Conservation (phyloP, 1,140 invertebrate genomes). For the Drosophila leontia region DNA sequence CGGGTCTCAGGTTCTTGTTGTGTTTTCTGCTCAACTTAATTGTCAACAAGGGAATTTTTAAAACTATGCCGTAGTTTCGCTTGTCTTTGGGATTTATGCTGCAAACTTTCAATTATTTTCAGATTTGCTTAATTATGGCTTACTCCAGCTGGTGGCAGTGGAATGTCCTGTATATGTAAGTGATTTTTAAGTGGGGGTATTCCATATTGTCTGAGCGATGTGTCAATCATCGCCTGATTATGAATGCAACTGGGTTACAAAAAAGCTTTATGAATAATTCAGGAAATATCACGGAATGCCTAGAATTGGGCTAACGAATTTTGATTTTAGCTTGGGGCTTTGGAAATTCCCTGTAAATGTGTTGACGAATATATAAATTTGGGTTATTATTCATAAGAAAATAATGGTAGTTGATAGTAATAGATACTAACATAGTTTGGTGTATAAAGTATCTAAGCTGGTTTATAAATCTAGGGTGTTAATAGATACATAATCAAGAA, state of each 20-base stretch:
- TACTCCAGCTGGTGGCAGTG: not conserved
- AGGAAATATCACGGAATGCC: conserved; percentile 9
- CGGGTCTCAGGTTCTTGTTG: conserved; percentile 30
- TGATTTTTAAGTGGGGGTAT: conserved; percentile 65
- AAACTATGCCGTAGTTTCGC: conserved; percentile 69
- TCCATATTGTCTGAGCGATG: conserved; percentile 21
- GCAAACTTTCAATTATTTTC: conserved; percentile 81
- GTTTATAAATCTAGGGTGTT: too few species aligned
- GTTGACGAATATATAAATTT: not conserved
- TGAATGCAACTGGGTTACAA: conserved; percentile 45
- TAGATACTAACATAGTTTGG: too few species aligned
- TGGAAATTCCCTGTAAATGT: not conserved
- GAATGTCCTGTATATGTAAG: conserved; percentile 46
- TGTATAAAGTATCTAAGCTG: too few species aligned
- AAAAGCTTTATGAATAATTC: conserved; percentile 39
- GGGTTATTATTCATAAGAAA: too few species aligned
- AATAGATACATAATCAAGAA: too few species aligned
- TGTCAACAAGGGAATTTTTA: conserved; percentile 81
- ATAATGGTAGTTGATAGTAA: too few species aligned
- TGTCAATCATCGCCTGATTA: conserved; percentile 66
- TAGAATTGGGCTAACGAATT: not conserved
- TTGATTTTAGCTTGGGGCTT: not conserved
- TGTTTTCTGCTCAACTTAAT: conserved; percentile 78
- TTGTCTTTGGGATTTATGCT: conserved; percentile 63
- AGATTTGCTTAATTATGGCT: conserved; percentile 76